phyloP scores from a whole-genome alignment of 1,140 invertebrate genomes.

The Agrypnia vestita region DNA sequence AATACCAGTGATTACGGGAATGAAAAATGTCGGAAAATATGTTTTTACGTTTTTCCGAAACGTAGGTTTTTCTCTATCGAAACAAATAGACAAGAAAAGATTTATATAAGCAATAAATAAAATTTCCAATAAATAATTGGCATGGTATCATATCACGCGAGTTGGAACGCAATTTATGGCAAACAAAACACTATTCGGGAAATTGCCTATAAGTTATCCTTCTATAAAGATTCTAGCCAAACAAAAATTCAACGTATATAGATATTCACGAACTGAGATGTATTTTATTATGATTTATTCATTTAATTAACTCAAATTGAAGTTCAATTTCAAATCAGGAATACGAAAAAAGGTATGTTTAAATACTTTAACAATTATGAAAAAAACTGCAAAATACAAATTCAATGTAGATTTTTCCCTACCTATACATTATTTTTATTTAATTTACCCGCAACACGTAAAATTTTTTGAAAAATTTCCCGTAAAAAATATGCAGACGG shows the following conservation, averaged over 20 bases:
- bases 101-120: slow-evolving; percentile 53
- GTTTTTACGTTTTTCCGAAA: slow-evolving; percentile 13
- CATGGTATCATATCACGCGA: slow-evolving; percentile 52
- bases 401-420: no score
- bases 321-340: no score
- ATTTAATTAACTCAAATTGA: no score
- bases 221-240: neutral
- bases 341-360: no score
- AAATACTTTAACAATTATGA: no score
- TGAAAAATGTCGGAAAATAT: slow-evolving; percentile 1
- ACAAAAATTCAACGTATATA: neutral
- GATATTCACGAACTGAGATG: no score
- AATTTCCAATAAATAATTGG: slow-evolving; percentile 54
- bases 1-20: slow-evolving; percentile 32
- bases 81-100: slow-evolving; percentile 48
- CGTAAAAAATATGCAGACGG: no score
- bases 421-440: no score
- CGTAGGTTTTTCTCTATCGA: neutral
- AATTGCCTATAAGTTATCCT: slow-evolving; percentile 42
- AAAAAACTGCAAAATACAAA: no score
- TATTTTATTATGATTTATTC: no score
- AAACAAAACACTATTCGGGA: slow-evolving; percentile 45
- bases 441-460: no score
- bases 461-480: no score
- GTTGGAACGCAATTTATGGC: slow-evolving; percentile 44